These are phyloP conservation scores for Dendropsophus ebraccatus DNA, from an alignment of 2,113 vertebrate species.

Conservation along the genomic window DNA sequence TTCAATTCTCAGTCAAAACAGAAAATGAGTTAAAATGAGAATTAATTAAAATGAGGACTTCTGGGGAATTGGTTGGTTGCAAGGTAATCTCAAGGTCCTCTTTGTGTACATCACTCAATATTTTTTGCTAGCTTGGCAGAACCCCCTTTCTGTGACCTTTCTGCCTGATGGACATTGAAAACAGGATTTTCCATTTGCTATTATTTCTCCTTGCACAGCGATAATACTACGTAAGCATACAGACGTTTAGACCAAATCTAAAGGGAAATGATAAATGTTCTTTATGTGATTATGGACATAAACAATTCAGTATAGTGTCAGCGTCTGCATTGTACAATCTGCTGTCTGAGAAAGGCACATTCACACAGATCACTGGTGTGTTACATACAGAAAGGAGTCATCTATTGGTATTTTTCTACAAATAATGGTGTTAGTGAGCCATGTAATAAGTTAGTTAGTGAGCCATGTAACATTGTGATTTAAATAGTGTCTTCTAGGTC, in stretches of 20 bases:
- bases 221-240: neutral
- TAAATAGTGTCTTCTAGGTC: neutral
- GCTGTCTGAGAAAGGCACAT: neutral
- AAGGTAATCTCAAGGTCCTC: conserved; percentile 54
- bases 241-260: neutral
- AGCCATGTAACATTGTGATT: neutral
- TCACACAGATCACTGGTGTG: neutral
- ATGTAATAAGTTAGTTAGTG: neutral
- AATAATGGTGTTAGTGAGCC: neutral
- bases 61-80: conserved; percentile 38
- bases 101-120: conserved; percentile 26
- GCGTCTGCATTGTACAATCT: neutral
- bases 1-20: conserved; percentile 3
- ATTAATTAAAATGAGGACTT: conserved; percentile 40
- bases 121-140: conserved; percentile 42
- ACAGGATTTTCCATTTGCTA: conserved; percentile 7
- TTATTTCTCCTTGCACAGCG: neutral
- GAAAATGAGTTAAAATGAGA: conserved; percentile 7
- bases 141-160: conserved; percentile 33
- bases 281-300: neutral
- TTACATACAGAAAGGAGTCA: neutral
- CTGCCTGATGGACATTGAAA: conserved; percentile 21
- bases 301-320: neutral
- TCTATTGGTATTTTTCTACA: neutral
- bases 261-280: neutral